Evolutionary conservation across 2,888 invertebrate species (phyloP).

Genomic region (Euspilapteryx auroguttella): DNA sequence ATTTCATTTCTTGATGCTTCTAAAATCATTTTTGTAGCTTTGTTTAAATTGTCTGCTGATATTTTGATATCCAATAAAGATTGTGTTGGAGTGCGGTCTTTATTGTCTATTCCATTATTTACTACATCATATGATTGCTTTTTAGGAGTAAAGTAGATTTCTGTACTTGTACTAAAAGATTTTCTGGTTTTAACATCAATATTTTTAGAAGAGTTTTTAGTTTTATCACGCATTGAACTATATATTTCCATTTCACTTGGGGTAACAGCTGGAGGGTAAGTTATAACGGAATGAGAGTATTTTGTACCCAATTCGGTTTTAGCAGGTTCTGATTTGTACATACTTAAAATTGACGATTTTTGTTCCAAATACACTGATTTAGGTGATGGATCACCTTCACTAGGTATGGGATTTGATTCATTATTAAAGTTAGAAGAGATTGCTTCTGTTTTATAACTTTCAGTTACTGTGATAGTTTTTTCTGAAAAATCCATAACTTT

Average conservation of each 20-base stretch:
- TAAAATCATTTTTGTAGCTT: background rate
- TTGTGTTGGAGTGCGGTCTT: too few species aligned
- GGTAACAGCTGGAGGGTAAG: background rate
- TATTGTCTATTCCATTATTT: too few species aligned
- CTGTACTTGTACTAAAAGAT: background rate
- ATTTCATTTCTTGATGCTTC: background rate
- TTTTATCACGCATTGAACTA: background rate
- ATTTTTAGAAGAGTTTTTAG: background rate
- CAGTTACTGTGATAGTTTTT: too few species aligned
- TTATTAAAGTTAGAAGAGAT: too few species aligned
- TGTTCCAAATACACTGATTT: too few species aligned
- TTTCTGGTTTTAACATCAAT: background rate
- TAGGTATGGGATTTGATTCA: too few species aligned
- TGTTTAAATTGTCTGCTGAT: background rate
- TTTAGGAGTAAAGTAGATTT: background rate
- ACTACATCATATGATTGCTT: too few species aligned
- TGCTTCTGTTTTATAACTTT: conserved; percentile 1
- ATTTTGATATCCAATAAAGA: too few species aligned
- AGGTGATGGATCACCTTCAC: too few species aligned
- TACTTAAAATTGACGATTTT: conserved; percentile 13
- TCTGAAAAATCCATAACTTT: background rate
- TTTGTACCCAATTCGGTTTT: too few species aligned
- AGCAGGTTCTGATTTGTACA: conserved; percentile 13
- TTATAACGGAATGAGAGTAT: conserved; percentile 18
- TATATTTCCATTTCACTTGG: background rate